phyloP scores from a whole-genome alignment of 2,888 invertebrate species.

The Leptothorax acervorum region DNA sequence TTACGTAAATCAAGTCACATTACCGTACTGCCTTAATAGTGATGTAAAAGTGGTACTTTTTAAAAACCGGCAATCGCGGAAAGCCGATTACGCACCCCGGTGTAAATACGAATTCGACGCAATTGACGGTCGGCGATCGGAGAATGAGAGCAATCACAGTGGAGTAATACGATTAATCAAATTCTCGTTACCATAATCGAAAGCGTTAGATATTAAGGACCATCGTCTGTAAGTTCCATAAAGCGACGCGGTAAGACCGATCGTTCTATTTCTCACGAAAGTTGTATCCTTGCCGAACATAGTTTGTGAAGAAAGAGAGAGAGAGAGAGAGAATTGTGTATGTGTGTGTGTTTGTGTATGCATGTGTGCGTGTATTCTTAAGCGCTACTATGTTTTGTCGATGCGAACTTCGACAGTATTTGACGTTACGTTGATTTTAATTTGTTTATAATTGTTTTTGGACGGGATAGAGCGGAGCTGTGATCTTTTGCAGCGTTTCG shows the following conservation, averaged over 20 bases:
- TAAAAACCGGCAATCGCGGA: constrained; percentile 66
- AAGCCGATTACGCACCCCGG: constrained; percentile 38
- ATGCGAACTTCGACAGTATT: constrained; percentile 17
- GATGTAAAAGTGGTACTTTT: constrained; percentile 78
- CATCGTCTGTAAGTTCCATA: constrained; percentile 44
- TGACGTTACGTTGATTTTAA: constrained; percentile 20
- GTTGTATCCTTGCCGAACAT: constrained; percentile 23
- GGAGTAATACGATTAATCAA: constrained; percentile 69
- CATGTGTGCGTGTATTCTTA: neutral
- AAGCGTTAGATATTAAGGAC: constrained; percentile 67
- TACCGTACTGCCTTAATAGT: constrained; percentile 85
- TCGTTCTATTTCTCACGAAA: constrained; percentile 47
- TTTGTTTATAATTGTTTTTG: constrained; percentile 19
- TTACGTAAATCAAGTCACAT: constrained; percentile 81
- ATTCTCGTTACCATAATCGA: constrained; percentile 73
- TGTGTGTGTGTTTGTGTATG: neutral
- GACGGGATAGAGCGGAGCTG: neutral
- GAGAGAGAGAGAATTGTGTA: neutral
- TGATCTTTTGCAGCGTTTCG: constrained; percentile 23
- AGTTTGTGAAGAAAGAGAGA: constrained; percentile 44
- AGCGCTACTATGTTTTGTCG: constrained; percentile 6
- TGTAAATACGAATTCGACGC: neutral
- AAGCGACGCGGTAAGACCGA: constrained; percentile 26
- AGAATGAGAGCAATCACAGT: constrained; percentile 30
- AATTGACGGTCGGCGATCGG: constrained; percentile 1